Evolutionary conservation across 30 jellyfish, hydroid and myxozoan genomes (phyloP).

Genomic region (Phacellophora camtschatica): DNA sequence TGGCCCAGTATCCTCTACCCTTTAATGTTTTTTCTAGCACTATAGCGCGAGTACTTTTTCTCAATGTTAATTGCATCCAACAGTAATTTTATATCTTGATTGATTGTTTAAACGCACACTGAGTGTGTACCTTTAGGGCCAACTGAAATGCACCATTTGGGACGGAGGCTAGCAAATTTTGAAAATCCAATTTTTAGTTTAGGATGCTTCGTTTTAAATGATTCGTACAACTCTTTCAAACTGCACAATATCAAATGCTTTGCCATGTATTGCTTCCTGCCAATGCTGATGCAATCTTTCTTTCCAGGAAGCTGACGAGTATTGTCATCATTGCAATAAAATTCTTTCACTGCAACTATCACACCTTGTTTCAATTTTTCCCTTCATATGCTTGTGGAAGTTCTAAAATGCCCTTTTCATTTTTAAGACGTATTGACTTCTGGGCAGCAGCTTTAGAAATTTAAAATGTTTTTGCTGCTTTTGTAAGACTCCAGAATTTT

Average conservation of each 20-base stretch:
- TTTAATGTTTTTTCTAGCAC: too few relatives aligned
- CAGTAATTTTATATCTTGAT: conserved; percentile 66
- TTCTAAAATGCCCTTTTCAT: background rate
- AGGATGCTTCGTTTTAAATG: conserved; percentile 51
- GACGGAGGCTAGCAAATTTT: conserved; percentile 65
- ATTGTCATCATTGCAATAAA: conserved; percentile 61
- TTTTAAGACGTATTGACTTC: background rate
- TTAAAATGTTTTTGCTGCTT: background rate
- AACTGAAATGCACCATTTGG: conserved; percentile 73
- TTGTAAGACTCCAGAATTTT: background rate
- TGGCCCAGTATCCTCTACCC: too few relatives aligned
- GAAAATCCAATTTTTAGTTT: conserved; percentile 52
- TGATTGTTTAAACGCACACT: conserved; percentile 77
- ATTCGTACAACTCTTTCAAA: conserved; percentile 40
- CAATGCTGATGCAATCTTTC: conserved; percentile 49
- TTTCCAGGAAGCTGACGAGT: conserved; percentile 46
- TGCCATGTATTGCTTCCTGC: conserved; percentile 6
- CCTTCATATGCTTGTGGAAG: background rate
- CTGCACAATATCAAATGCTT: conserved; percentile 65
- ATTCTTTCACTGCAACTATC: background rate
- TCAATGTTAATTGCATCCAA: conserved; percentile 2
- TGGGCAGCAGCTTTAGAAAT: background rate
- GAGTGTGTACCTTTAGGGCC: conserved; percentile 77
- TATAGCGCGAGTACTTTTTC: background rate
- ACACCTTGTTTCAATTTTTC: background rate